Conservation (phyloP, 1,140 invertebrate genomes). For the Achroia grisella region DNA sequence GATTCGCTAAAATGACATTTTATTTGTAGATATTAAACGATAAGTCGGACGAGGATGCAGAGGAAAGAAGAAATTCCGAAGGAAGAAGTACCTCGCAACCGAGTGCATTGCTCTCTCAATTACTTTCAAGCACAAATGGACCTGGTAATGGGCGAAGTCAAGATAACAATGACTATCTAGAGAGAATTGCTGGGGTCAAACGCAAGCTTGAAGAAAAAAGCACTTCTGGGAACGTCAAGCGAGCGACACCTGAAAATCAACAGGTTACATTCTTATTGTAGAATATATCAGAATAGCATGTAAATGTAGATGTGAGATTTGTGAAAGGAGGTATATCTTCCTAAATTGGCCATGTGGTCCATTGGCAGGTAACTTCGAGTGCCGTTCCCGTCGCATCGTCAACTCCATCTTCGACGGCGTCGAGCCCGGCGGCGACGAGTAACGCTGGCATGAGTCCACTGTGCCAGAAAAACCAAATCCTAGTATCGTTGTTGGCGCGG, state of each 20-base stretch:
- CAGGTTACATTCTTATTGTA: slow-evolving; percentile 54
- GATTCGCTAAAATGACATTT: background rate
- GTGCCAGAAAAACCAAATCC: slow-evolving; percentile 89
- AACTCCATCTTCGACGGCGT: slow-evolving; percentile 26
- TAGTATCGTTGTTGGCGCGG: slow-evolving; percentile 87
- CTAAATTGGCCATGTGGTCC: too few species aligned
- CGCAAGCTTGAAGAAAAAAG: slow-evolving; percentile 75
- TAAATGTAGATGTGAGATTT: too few species aligned
- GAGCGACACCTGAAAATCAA: slow-evolving; percentile 78
- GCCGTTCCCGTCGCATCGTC: slow-evolving; percentile 34
- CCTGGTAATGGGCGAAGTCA: slow-evolving; percentile 44
- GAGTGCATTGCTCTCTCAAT: slow-evolving; percentile 86
- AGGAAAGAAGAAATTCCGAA: slow-evolving; percentile 68
- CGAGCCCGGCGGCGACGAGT: slow-evolving; percentile 41
- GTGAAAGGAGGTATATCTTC: too few species aligned
- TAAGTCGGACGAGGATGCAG: slow-evolving; percentile 85
- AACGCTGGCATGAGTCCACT: slow-evolving; percentile 77
- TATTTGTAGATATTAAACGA: slow-evolving; percentile 85
- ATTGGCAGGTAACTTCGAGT: slow-evolving; percentile 47
- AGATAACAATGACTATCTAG: slow-evolving; percentile 70
- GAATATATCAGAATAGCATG: too few species aligned
- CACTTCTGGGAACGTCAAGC: slow-evolving; percentile 68
- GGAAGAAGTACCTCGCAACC: slow-evolving; percentile 76
- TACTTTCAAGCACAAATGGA: slow-evolving; percentile 80
- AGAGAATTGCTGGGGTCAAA: slow-evolving; percentile 70